Base-by-base conservation (phyloP, 1,140 invertebrate genomes). In the Eueides isabella region DNA sequence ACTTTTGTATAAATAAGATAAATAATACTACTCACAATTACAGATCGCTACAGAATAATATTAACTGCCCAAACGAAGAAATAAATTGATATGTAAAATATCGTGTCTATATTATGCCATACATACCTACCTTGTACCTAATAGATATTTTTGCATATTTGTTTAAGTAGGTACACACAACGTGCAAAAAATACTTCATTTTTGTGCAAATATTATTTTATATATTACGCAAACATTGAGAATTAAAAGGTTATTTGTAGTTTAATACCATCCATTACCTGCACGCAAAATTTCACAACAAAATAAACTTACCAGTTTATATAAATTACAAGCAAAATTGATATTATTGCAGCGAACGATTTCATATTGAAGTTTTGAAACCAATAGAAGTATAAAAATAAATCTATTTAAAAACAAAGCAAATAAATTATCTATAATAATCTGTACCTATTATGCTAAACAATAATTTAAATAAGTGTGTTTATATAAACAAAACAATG, bases 251-350 rank as follows among this genome's bases (percentile, higher is more conserved):
- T 44, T 44, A 19, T 9, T 55, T 55, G 23, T 55, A 55, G 19
- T 44, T 23, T 55, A 55, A 11, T 55, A 23, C 19, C 67, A 35
- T 16, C 48, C 67, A 35, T 33, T 30, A 68, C 68, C 61, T 16
- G 2, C 55, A 62, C 19, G 48, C 48, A 55, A 31, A 7, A 33
- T 0, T 12, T 26, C 3, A 62, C 19, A 70, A 29, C 41, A 31
- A 23, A 26, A 4, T 14, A 29, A 41, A 70, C 68, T 69, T 63
- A 74, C 72, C 72, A 69, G 33, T 69, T 55, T 14, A 74, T 26
- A 23, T 65, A 38, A 23, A 74, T 65, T 33, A 69, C 29, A n/a
- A 74, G 30, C 64, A 74, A 33, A 19, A 30, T 55, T 33, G 62
- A 64, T 55, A 74, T 23, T 28, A 74, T 63, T 38, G 38, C 33